These are phyloP conservation scores for Dysdera silvatica DNA, from an alignment of 1,140 invertebrate genomes.

Conservation along the genomic window DNA sequence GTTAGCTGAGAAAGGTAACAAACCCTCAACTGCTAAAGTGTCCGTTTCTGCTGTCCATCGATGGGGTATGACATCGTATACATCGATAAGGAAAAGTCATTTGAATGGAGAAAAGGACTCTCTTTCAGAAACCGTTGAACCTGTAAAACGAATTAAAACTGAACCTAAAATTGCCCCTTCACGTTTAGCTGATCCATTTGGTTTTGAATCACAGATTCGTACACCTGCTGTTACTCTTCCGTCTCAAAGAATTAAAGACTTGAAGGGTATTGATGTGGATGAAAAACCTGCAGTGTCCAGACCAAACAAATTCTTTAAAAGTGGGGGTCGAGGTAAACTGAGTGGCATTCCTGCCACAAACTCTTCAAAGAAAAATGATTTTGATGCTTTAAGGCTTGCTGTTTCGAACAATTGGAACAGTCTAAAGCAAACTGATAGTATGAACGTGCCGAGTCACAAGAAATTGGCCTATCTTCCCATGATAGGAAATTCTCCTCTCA, in stretches of 20 bases:
- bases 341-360: not conserved
- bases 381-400: slow-evolving; percentile 22
- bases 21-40: slow-evolving; percentile 63
- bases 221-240: slow-evolving; percentile 34
- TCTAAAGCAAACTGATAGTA: not conserved
- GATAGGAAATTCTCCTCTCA: slow-evolving; percentile 6
- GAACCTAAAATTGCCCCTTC: not conserved
- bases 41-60: slow-evolving; percentile 74
- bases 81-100: slow-evolving; percentile 68
- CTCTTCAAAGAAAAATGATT: slow-evolving; percentile 22
- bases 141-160: slow-evolving; percentile 19
- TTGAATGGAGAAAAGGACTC: slow-evolving; percentile 52
- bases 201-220: slow-evolving; percentile 41
- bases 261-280: not conserved
- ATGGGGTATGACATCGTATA: slow-evolving; percentile 89
- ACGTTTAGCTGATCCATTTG: slow-evolving; percentile 43
- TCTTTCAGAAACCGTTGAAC: slow-evolving; percentile 8
- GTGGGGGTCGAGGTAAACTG: slow-evolving; percentile 10
- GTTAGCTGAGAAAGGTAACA: slow-evolving; percentile 71
- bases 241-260: slow-evolving; percentile 43
- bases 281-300: slow-evolving; percentile 43
- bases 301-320: slow-evolving; percentile 83
- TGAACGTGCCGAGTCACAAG: not conserved
- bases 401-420: not conserved
- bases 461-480: not conserved